These are phyloP conservation scores for Cynodonichthys magdalenae DNA, from an alignment of 2,797 vertebrate genomes.

Conservation along the genomic window DNA sequence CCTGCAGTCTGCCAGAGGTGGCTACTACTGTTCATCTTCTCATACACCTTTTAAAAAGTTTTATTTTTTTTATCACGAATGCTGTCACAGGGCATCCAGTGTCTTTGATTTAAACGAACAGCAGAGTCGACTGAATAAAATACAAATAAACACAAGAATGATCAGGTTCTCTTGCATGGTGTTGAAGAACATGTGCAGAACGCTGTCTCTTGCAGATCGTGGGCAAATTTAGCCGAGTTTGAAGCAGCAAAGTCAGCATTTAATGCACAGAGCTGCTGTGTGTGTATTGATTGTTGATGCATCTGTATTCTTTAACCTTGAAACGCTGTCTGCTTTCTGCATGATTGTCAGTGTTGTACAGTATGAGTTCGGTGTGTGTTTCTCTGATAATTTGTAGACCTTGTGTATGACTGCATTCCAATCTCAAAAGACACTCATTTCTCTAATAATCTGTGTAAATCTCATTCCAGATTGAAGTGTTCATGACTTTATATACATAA, in stretches of 20 bases:
- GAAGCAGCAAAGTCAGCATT: conserved; percentile 68
- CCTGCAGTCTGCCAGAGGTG: conserved; percentile 50
- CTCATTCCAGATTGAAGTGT: conserved; percentile 56
- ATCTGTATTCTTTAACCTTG: conserved; percentile 72
- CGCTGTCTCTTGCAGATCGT: conserved; percentile 58
- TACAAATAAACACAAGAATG: not conserved
- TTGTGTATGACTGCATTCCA: conserved; percentile 62
- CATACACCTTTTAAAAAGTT: conserved; percentile 23
- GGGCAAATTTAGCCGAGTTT: conserved; percentile 53
- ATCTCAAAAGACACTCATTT: conserved; percentile 50
- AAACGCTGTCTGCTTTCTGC: conserved; percentile 72
- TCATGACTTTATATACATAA: conserved; percentile 46
- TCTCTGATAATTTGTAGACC: conserved; percentile 65
- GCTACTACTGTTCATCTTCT: conserved; percentile 48
- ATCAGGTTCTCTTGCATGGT: conserved; percentile 17
- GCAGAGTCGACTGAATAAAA: not conserved
- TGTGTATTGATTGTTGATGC: conserved; percentile 75
- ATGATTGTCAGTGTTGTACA: conserved; percentile 71
- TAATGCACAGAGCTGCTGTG: conserved; percentile 67
- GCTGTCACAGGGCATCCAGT: conserved; percentile 1
- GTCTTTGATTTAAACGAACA: not conserved
- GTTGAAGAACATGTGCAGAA: conserved; percentile 51
- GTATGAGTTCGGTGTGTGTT: conserved; percentile 55
- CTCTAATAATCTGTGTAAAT: conserved; percentile 53
- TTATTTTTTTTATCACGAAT: conserved; percentile 5